Evolutionary conservation across 2,888 invertebrate genomes (phyloP).

Genomic region (Hirtodrosophila histrioides): DNA sequence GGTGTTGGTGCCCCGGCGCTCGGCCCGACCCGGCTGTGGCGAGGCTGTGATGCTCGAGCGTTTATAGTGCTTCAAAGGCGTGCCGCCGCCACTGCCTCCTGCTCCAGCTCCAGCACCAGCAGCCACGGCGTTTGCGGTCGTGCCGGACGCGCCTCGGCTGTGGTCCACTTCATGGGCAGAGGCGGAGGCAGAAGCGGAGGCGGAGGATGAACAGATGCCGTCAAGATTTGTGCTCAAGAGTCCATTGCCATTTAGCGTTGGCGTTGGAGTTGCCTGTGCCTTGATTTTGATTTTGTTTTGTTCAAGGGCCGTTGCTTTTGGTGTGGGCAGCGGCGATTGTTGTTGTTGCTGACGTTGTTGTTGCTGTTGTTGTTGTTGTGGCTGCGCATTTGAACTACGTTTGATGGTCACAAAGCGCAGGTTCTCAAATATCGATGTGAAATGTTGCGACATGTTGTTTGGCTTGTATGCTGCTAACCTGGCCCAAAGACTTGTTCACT

Average conservation of each 20-base stretch:
- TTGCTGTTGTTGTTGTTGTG: slow-evolving; percentile 53
- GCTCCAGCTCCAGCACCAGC: slow-evolving; percentile 15
- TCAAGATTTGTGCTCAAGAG: slow-evolving; percentile 58
- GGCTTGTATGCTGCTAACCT: slow-evolving; percentile 1
- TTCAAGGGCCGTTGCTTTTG: slow-evolving; percentile 43
- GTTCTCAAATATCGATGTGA: slow-evolving; percentile 83
- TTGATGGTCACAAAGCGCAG: slow-evolving; percentile 82
- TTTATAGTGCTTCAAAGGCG: slow-evolving; percentile 72
- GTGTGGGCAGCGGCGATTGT: slow-evolving; percentile 44
- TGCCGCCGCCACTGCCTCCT: slow-evolving; percentile 42
- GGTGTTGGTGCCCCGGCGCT: slow-evolving; percentile 70
- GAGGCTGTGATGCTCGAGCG: slow-evolving; percentile 63
- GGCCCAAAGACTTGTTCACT: slow-evolving; percentile 18
- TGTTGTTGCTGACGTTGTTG: slow-evolving; percentile 51
- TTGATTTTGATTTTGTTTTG: slow-evolving; percentile 68
- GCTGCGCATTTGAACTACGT: slow-evolving; percentile 66
- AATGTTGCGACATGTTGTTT: slow-evolving; percentile 83
- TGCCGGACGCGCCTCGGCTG: slow-evolving; percentile 30
- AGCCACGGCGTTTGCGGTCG: slow-evolving; percentile 11
- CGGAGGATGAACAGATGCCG: slow-evolving; percentile 16
- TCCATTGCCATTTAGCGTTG: slow-evolving; percentile 69
- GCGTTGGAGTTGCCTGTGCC: slow-evolving; percentile 45
- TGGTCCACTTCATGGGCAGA: slow-evolving; percentile 59
- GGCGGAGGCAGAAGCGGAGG: slow-evolving; percentile 14
- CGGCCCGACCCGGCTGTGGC: slow-evolving; percentile 52